Conservation (phyloP, 2,797 vertebrate species). For the Lagocephalus sceleratus region DNA sequence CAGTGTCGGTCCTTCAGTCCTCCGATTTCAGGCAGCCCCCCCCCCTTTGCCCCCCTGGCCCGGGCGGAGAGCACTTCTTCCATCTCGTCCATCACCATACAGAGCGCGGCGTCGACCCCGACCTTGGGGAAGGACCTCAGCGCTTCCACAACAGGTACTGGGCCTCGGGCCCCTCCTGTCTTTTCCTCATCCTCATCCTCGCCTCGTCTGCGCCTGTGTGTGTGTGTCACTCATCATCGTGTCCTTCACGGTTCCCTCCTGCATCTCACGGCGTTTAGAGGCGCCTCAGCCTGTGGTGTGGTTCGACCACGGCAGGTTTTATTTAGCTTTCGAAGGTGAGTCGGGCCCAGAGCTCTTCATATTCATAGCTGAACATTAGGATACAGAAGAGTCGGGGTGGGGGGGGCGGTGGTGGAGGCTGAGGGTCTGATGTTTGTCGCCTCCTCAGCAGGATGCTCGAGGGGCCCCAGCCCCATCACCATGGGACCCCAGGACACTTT, state of each 20-base stretch:
- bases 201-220: slow-evolving; percentile 75
- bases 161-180: background rate
- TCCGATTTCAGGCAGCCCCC: slow-evolving; percentile 91
- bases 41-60: slow-evolving; percentile 92
- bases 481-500: slow-evolving; percentile 98
- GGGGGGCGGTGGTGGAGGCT: background rate
- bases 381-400: too few species aligned
- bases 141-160: slow-evolving; percentile 73
- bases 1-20: slow-evolving; percentile 94
- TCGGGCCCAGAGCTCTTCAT: slow-evolving; percentile 62
- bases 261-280: slow-evolving; percentile 85
- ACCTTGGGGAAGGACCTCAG: slow-evolving; percentile 86
- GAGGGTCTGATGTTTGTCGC: slow-evolving; percentile 3
- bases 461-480: slow-evolving; percentile 95
- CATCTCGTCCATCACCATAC: slow-evolving; percentile 92
- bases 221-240: slow-evolving; percentile 64
- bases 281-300: slow-evolving; percentile 95
- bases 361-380: slow-evolving; percentile 4
- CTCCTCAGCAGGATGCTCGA: slow-evolving; percentile 83
- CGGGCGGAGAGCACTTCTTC: slow-evolving; percentile 97
- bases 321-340: slow-evolving; percentile 99
- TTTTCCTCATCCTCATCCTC: slow-evolving; percentile 12
- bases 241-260: slow-evolving; percentile 74
- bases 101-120: slow-evolving; percentile 95
- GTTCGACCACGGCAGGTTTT: slow-evolving; percentile 99